Conservation (phyloP, 1,140 invertebrate genomes). For the Panulirus ornatus region DNA sequence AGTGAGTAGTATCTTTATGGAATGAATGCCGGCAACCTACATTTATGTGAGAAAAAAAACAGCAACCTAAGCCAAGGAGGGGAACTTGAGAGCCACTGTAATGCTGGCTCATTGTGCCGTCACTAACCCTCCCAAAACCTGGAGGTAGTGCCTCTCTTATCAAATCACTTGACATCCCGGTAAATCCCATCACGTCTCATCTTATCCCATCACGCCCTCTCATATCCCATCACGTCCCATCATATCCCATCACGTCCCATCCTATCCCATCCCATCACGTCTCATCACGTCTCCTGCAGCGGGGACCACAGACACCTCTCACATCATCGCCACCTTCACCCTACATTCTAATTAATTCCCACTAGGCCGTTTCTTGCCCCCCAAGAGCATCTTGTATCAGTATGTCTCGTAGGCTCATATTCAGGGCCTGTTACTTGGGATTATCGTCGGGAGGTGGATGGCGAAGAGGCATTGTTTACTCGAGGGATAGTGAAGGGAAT, state of each 20-base stretch:
- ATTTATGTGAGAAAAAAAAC: too few species aligned
- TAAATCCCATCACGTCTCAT: neutral
- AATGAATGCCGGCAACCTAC: too few species aligned
- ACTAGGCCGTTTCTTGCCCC: neutral
- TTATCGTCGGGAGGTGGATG: neutral
- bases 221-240: neutral
- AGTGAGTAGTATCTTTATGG: too few species aligned
- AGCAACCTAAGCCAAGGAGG: too few species aligned
- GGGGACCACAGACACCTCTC: neutral
- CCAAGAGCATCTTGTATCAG: neutral
- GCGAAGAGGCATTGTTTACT: neutral
- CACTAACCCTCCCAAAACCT: too few species aligned
- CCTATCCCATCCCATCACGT: neutral
- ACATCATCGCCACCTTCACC: neutral
- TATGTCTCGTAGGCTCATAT: neutral
- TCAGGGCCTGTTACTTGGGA: neutral
- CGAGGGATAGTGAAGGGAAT: neutral
- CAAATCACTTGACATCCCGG: too few species aligned
- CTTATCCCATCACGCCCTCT: neutral
- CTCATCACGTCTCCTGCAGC: neutral
- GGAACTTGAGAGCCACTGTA: too few species aligned
- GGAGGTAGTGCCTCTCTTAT: too few species aligned
- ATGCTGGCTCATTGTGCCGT: too few species aligned
- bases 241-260: neutral
- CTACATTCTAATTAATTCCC: constrained; percentile 35